Evolutionary conservation across 2,888 invertebrate species (phyloP).

Genomic region (Drosophila greeni): DNA sequence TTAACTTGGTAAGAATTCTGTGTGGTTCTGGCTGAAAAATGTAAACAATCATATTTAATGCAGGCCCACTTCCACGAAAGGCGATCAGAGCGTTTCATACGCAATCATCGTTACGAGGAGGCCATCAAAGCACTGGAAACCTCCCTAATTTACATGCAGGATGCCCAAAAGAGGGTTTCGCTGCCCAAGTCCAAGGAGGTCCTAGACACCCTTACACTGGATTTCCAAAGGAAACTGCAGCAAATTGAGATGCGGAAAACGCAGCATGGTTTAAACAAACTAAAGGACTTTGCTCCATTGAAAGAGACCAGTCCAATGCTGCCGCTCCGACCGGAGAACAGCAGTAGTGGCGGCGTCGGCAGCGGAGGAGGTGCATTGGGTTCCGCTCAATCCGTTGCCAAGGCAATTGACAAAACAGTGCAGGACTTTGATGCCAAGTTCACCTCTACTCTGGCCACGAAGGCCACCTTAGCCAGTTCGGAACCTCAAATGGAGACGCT

Average conservation of each 20-base stretch:
- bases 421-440: conserved; percentile 76
- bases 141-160: conserved; percentile 73
- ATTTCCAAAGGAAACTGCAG: conserved; percentile 74
- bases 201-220: conserved; percentile 73
- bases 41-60: background rate
- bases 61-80: conserved; percentile 78
- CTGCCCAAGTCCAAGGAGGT: conserved; percentile 72
- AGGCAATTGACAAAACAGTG: conserved; percentile 76
- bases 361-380: conserved; percentile 34
- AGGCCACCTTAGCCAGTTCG: conserved; percentile 18
- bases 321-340: conserved; percentile 52
- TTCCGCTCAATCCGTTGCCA: conserved; percentile 71
- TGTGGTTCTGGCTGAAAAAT: background rate
- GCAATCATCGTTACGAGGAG: conserved; percentile 76
- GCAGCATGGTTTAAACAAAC: conserved; percentile 72
- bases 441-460: conserved; percentile 46
- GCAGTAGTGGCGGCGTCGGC: conserved; percentile 21
- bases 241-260: conserved; percentile 76
- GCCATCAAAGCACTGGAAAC: conserved; percentile 76
- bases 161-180: conserved; percentile 74
- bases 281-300: conserved; percentile 63
- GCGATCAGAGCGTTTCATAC: conserved; percentile 75
- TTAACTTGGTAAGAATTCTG: conserved; percentile 72
- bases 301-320: conserved; percentile 66
- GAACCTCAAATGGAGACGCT: conserved; percentile 54